Conservation (phyloP, 1,140 invertebrate species). For the Trinorchestia longiramus region DNA sequence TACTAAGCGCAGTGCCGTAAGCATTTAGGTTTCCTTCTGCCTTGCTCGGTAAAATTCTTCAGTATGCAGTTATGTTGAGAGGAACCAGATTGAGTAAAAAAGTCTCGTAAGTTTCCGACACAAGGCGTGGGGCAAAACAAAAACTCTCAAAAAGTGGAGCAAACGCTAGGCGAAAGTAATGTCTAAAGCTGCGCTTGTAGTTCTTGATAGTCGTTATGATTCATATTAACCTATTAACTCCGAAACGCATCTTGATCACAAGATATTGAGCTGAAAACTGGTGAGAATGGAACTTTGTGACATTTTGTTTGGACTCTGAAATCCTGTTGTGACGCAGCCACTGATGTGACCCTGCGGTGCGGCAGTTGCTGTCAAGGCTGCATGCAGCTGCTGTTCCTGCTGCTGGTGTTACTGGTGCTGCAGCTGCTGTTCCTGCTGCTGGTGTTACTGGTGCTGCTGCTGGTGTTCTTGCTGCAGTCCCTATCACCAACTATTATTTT, state of each 20-base stretch:
- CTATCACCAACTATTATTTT: no score
- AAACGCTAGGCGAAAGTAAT: background rate
- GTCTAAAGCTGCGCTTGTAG: background rate
- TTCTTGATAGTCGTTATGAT: background rate
- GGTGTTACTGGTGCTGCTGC: background rate
- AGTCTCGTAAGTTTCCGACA: background rate
- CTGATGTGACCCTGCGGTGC: background rate
- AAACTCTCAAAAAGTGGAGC: background rate
- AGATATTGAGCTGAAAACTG: background rate
- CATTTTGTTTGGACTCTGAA: background rate
- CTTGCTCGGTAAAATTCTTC: no score
- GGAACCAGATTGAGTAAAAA: background rate
- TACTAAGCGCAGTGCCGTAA: no score
- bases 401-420: background rate
- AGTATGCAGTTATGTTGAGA: background rate
- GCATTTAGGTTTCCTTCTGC: no score
- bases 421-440: background rate
- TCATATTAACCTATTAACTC: background rate
- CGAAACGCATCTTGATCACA: background rate
- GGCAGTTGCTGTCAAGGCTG: background rate
- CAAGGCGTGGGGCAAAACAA: background rate
- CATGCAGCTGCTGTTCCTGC: background rate
- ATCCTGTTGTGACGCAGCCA: background rate
- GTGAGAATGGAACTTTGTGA: background rate
- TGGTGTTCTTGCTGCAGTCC: background rate